These are phyloP conservation scores for Erinaceus europaeus DNA, from an alignment of 2,113 vertebrate genomes.

Conservation along the genomic window DNA sequence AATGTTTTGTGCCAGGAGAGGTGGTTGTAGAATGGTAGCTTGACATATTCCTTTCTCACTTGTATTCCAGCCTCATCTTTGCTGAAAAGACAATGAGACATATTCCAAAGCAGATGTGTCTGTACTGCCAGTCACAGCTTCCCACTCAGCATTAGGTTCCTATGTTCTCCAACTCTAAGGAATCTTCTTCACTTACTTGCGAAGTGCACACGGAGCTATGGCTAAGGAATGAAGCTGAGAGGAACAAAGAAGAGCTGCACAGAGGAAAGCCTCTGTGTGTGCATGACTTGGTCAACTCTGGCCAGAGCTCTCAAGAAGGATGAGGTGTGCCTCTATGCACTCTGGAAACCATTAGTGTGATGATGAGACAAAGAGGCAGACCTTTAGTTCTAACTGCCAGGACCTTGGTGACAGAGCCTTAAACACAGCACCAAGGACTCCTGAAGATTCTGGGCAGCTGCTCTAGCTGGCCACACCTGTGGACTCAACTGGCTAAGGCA, in stretches of 20 bases:
- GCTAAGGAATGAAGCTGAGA: neutral
- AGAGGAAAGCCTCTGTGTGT: neutral
- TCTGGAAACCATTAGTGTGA: neutral
- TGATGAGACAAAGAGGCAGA: neutral
- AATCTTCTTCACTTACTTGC: neutral
- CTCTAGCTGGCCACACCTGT: neutral
- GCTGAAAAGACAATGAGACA: too few relatives aligned
- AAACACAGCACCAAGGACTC: neutral
- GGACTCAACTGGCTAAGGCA: neutral
- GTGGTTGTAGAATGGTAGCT: neutral
- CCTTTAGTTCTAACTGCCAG: neutral
- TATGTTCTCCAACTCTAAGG: neutral
- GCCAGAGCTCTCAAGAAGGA: neutral
- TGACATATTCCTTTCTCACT: neutral
- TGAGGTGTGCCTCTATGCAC: neutral
- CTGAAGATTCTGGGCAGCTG: neutral
- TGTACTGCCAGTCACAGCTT: too few relatives aligned
- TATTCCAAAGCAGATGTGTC: too few relatives aligned
- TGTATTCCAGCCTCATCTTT: neutral
- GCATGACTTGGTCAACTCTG: fast-evolving
- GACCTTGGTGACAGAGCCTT: neutral
- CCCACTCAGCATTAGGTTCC: neutral
- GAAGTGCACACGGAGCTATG: neutral
- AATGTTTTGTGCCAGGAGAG: neutral
- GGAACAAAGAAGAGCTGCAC: neutral